Percentiles rank a stretch among this genome's conserved stretches.
These are phyloP conservation scores for Odontomachus brunneus DNA, from an alignment of 1,140 invertebrate genomes.

Conservation along the genomic window DNA sequence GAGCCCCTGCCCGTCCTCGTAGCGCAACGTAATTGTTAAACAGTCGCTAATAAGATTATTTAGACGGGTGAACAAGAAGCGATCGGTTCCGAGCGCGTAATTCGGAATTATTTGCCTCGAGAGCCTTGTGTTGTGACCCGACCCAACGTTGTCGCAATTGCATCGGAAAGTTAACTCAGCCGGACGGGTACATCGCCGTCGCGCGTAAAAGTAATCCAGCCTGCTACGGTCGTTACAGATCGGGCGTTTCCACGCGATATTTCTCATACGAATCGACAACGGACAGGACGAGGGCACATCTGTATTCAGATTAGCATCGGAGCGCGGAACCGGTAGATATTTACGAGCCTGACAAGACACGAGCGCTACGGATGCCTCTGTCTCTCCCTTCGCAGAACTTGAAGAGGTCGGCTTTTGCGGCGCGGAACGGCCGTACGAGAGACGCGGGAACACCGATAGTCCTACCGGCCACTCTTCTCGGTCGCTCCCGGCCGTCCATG, in stretches of 20 bases:
- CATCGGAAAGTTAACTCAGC: neutral
- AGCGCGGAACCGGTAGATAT: conserved; percentile 72
- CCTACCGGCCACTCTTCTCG: conserved; percentile 51
- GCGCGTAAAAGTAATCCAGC: neutral
- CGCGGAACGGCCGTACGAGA: conserved; percentile 54
- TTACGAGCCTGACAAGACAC: conserved; percentile 72
- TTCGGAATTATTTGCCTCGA: too few species aligned
- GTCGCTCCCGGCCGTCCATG: conserved; percentile 63
- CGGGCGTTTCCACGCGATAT: conserved; percentile 71
- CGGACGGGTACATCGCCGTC: neutral
- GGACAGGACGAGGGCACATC: conserved; percentile 73
- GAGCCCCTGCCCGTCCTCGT: too few species aligned
- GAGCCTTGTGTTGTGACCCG: too few species aligned
- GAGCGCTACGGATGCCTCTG: conserved; percentile 53
- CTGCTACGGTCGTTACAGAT: conserved; percentile 24
- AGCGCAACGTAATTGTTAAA: too few species aligned
- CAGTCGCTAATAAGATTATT: too few species aligned
- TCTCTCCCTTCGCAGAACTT: conserved; percentile 61
- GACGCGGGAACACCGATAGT: conserved; percentile 35
- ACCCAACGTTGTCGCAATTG: neutral
- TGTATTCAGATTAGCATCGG: conserved; percentile 83
- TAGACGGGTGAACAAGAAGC: neutral
- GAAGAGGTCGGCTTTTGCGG: conserved; percentile 50
- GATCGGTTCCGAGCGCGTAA: too few species aligned
- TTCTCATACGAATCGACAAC: conserved; percentile 75